phyloP scores from a whole-genome alignment of 1,140 invertebrate species.

The Drosophila melanogaster region Release_6_plus_ISO1_MT NT_033777.3:5462001-5462500 shows the following conservation, averaged over 20 bases:
- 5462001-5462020: slow-evolving; percentile 89
- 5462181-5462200: slow-evolving; percentile 79
- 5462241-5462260: slow-evolving; percentile 98
- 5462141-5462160: slow-evolving; percentile 88
- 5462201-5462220: slow-evolving; percentile 86
- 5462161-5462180: slow-evolving; percentile 78
- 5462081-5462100: slow-evolving; percentile 88
- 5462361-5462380: slow-evolving; percentile 47
- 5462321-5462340: slow-evolving; percentile 86
- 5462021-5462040: background rate
- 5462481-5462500: slow-evolving; percentile 89
- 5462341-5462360: slow-evolving; percentile 64
- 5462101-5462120: slow-evolving; percentile 86
- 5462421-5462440: slow-evolving; percentile 60
- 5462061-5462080: slow-evolving; percentile 86
- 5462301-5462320: slow-evolving; percentile 91
- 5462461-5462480: slow-evolving; percentile 91
- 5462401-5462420: slow-evolving; percentile 32
- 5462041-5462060: background rate
- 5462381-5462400: slow-evolving; percentile 13
- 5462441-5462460: slow-evolving; percentile 89
- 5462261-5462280: slow-evolving; percentile 92
- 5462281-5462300: slow-evolving; percentile 94
- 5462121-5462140: slow-evolving; percentile 91
- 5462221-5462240: slow-evolving; percentile 93